Evolutionary conservation across 2,113 vertebrate genomes (phyloP), one percentile per base, ranked within the genome.

Genomic region (Oreochromis tanganicae): DNA sequence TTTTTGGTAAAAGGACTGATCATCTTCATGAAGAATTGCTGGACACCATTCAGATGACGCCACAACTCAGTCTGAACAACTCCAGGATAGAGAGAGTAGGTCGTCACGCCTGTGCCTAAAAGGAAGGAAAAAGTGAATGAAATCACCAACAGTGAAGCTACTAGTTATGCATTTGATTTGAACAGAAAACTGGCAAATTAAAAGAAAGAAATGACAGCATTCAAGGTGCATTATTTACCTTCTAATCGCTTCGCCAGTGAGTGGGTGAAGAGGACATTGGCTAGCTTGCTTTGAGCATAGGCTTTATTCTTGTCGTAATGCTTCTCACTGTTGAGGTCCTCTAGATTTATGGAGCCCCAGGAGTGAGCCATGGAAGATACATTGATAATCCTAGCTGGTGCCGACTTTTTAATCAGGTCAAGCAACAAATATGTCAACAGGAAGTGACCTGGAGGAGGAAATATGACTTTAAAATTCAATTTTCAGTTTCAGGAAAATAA

Each of bases 311-410:
- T 93, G 88, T 95, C 29, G 50, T 97, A 97, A 14, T 83, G 86
- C 90, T 96, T 96, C 94, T 97, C 97, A 17, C 96, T 97, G 93
- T 97, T 97, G 54, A 97, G 91, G 94, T 97, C 97, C 1, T 97
- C 96, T 80, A 97, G 91, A 4, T 95, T 95, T 57, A 97, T 97
- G 87, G 87, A 81, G 48, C 96, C 94, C 94, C 93, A 96, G 19
- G 79, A 38, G 82, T 97, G 97, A 55, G 95, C 96, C 93, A 94
- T 87, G 11, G 97, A 97, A 0, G 97, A 97, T 54, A 97, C 95
- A 1, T 50, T 97, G 75, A 97, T 7, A 16, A 97, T 96, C 52
- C 97, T 84, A 48, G 96, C 95, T 7, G 97, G 97, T 1, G 93
- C 75, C 0, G 97, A 97, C 12, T 52, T 89, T 71, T 97, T 97